Conservation (phyloP, 2,113 vertebrate species). For the Martes martes region DNA sequence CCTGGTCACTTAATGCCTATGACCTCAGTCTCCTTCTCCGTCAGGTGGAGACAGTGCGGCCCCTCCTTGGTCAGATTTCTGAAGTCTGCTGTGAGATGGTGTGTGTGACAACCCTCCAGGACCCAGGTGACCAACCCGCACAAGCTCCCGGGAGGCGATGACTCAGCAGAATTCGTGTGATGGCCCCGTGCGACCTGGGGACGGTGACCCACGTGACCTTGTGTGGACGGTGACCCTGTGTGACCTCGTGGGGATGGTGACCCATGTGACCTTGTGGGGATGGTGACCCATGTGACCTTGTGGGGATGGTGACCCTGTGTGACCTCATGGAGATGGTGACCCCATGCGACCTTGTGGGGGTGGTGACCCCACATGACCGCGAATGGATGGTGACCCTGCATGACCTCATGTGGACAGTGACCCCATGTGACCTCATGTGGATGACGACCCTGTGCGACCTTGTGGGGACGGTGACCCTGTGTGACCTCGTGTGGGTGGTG, state of each 20-base stretch:
- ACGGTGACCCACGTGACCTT: neutral
- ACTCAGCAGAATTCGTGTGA: neutral
- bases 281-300: neutral
- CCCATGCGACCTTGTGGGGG: fast-evolving
- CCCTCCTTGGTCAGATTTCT: fast-evolving
- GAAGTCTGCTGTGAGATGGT: fast-evolving
- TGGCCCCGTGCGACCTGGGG: neutral
- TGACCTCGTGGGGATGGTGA: too few species aligned
- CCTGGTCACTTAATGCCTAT: fast-evolving
- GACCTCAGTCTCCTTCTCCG: neutral
- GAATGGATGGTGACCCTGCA: neutral
- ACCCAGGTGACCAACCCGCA: too few species aligned
- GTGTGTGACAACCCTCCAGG: fast-evolving
- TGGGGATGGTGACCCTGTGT: neutral
- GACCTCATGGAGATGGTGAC: fast-evolving
- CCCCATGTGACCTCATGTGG: neutral
- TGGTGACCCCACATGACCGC: too few species aligned
- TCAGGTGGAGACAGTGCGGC: fast-evolving
- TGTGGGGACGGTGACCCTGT: neutral
- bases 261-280: too few species aligned
- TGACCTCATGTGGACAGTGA: neutral
- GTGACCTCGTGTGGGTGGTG: too few species aligned
- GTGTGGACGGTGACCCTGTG: neutral
- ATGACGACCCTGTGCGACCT: fast-evolving
- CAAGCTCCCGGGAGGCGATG: neutral